Base-by-base conservation (phyloP, 2,888 invertebrate genomes). In the Pelosia muscerda region DNA sequence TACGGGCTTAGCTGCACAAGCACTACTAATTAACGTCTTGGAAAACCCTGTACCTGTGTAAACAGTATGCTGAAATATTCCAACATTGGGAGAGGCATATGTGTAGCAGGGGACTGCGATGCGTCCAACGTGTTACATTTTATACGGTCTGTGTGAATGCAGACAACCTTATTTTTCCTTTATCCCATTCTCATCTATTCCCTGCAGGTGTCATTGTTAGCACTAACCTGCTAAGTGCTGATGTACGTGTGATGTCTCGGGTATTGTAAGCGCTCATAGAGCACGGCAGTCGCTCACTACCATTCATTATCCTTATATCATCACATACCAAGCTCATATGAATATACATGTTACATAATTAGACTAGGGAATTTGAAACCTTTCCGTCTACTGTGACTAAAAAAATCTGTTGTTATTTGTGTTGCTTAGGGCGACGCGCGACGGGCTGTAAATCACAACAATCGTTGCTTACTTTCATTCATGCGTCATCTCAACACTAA, bases 341-440 rank as follows among this genome's bases (percentile, higher is more conserved):
- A 19, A 19, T 31, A 13, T 38, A 38, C 15, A 38, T 38, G 15
- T 49, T 38, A 38, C 15, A 59, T 23, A 34, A 23, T 23, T 9
- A 19, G 3, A 34, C 0, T 25, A 25, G 11, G 23, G 23, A 38
- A 59, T 19, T 38, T 10, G 19, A 23, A 25, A 23, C 19, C 15
- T 34, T 38, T 59, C 23, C 23, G 31, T 59, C 9, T n/a, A n/a
- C 49, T 59, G 34, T 59, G 23, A 38, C 58, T 6, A 31, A 22
- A 23, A 58, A 0, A 23, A 13, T 23, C 8, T 22, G 31, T 11
- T 26, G 2, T 22, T 58, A 58, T 31, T 58, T 58, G 11, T 22
- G 58, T 58, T 22, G 58, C 22, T 59, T 8, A 23, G 58, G 22
- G 58, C 23, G 23, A 59, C 23, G 58, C 15, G 58, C 23, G 23